Conservation (phyloP, 2,113 vertebrate species). For the Salvator merianae region DNA sequence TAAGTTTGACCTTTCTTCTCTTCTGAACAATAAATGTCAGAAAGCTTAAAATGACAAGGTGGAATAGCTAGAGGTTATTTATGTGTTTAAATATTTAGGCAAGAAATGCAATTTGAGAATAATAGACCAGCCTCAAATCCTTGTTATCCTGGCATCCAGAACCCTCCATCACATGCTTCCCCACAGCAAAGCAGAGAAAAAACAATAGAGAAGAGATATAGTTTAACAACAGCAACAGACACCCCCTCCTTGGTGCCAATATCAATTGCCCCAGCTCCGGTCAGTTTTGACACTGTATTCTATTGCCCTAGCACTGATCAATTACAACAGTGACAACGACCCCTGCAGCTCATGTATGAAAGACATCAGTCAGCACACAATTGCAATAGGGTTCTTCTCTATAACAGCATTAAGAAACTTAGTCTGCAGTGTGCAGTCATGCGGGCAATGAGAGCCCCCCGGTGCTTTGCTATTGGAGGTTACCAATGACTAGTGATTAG, state of each 20-base stretch:
- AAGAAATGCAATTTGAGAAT: conserved; percentile 69
- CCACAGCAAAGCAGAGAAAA: neutral
- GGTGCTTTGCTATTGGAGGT: neutral
- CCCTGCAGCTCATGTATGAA: neutral
- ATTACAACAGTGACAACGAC: neutral
- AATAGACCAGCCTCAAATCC: conserved; percentile 48
- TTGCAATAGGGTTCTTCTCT: neutral
- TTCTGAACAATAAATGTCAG: conserved; percentile 79
- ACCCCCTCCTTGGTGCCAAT: no score
- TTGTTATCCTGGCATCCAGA: neutral
- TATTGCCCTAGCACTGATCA: neutral
- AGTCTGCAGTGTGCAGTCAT: neutral
- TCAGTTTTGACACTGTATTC: neutral
- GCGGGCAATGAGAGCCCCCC: neutral
- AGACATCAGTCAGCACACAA: neutral
- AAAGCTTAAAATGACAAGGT: conserved; percentile 77
- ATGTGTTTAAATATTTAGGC: conserved; percentile 79
- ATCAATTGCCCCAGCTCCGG: neutral
- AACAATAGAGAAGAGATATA: neutral
- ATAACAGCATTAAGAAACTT: neutral
- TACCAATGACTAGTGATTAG: neutral
- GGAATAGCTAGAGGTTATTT: conserved; percentile 71
- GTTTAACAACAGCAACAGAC: neutral
- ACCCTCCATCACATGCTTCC: no score
- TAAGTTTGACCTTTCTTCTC: conserved; percentile 79